Evolutionary conservation across 2,797 vertebrate genomes (phyloP).

Genomic region (Pristis pectinata): DNA sequence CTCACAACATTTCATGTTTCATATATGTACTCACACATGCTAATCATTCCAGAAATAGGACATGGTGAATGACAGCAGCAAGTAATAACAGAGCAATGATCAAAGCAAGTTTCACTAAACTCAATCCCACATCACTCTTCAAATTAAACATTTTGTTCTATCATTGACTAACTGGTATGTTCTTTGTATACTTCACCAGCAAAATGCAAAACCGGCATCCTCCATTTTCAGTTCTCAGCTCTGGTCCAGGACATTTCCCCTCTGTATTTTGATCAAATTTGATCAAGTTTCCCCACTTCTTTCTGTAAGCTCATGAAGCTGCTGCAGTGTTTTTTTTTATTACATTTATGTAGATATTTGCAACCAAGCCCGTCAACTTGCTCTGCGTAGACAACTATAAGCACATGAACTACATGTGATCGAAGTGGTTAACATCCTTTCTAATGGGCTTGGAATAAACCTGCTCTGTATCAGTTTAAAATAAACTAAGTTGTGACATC

Average conservation of each 20-base stretch:
- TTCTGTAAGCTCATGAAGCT: not conserved
- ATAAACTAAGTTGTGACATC: no score
- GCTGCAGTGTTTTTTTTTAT: not conserved
- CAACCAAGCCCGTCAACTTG: not conserved
- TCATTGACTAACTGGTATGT: not conserved
- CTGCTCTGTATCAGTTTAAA: not conserved
- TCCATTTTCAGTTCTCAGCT: not conserved
- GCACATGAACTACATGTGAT: not conserved
- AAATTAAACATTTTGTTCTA: not conserved
- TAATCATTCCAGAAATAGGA: constrained; percentile 2
- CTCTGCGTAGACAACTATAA: not conserved
- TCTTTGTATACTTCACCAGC: not conserved
- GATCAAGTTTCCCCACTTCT: not conserved
- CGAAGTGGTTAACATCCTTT: not conserved
- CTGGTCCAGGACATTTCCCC: not conserved
- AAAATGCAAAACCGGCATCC: not conserved
- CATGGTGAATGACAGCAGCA: not conserved
- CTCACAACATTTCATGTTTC: not conserved
- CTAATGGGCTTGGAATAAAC: not conserved
- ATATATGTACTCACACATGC: not conserved
- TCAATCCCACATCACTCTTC: not conserved
- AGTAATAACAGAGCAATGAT: not conserved
- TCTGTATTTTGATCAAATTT: not conserved
- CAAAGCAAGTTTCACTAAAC: not conserved
- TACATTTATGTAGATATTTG: not conserved